phyloP scores from a whole-genome alignment of 1,140 invertebrate genomes.

The Ips nitidus region DNA sequence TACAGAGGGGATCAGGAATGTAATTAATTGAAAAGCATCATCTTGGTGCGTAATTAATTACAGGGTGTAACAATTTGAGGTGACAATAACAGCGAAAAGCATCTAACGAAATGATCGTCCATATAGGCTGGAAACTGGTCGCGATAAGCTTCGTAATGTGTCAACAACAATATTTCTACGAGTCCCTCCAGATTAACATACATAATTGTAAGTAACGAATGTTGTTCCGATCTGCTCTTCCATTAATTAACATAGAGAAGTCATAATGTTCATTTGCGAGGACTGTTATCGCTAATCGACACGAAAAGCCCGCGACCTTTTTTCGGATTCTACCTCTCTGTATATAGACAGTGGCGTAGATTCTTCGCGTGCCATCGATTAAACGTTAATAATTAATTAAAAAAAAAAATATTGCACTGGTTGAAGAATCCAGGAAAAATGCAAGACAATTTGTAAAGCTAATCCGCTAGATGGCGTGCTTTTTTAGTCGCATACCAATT shows the following conservation, averaged over 20 bases:
- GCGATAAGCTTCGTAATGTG: conserved; percentile 12
- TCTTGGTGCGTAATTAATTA: neutral
- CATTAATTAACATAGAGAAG: conserved; percentile 44
- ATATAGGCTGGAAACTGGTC: conserved; percentile 8
- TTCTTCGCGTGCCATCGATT: neutral
- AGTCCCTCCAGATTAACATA: conserved; percentile 41
- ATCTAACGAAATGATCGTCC: conserved; percentile 16
- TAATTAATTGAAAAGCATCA: too few species aligned
- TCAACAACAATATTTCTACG: conserved; percentile 22
- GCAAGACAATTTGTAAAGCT: conserved; percentile 6
- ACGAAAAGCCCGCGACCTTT: conserved; percentile 36
- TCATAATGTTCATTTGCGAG: conserved; percentile 46
- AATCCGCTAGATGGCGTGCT: neutral
- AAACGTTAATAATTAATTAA: neutral
- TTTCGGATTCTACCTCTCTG: conserved; percentile 2
- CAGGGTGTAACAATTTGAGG: neutral
- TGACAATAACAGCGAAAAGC: conserved; percentile 2
- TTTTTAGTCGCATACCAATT: conserved; percentile 8
- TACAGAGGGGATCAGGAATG: too few species aligned
- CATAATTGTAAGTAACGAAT: conserved; percentile 44
- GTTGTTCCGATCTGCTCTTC: conserved; percentile 33
- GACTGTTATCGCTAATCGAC: conserved; percentile 44
- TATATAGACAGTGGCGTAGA: conserved; percentile 26
- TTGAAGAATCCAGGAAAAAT: too few species aligned
- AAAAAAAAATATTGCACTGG: neutral